Evolutionary conservation across 2,113 vertebrate genomes (phyloP).

Genomic region (Gavialis gangeticus): DNA sequence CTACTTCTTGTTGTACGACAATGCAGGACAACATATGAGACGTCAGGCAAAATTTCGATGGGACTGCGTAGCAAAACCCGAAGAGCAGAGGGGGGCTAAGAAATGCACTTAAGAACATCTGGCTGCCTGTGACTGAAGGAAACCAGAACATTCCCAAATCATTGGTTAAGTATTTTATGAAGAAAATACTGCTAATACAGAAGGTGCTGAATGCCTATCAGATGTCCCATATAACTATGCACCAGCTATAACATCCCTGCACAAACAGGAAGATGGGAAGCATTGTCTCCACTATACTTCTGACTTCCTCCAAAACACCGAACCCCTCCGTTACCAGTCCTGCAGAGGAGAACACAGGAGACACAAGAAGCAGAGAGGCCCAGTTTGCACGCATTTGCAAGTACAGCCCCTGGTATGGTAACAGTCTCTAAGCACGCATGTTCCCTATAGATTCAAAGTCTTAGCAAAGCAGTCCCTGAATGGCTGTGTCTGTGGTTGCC

Average conservation of each 20-base stretch:
- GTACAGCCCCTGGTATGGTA: conserved; percentile 44
- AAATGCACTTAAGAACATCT: neutral
- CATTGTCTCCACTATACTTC: neutral
- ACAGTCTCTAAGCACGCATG: conserved; percentile 22
- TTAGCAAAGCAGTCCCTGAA: conserved; percentile 30
- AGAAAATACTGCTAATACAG: neutral
- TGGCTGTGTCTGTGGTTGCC: neutral
- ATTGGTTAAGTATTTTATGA: neutral
- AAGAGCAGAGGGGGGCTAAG: neutral
- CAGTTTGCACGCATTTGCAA: conserved; percentile 14
- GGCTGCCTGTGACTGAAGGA: neutral
- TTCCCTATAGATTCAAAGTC: neutral
- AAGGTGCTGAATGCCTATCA: neutral
- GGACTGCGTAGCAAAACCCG: neutral
- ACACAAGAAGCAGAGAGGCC: neutral
- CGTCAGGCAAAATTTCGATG: neutral
- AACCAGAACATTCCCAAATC: neutral
- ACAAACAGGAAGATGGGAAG: neutral
- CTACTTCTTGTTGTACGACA: neutral
- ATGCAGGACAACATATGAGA: no score
- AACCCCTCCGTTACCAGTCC: neutral
- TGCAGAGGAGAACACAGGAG: neutral
- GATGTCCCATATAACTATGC: neutral
- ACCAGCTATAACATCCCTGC: fast-evolving
- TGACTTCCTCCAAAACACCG: conserved; percentile 3